Conservation (phyloP, 2,113 vertebrate species). For the Hemiprocne comata region DNA sequence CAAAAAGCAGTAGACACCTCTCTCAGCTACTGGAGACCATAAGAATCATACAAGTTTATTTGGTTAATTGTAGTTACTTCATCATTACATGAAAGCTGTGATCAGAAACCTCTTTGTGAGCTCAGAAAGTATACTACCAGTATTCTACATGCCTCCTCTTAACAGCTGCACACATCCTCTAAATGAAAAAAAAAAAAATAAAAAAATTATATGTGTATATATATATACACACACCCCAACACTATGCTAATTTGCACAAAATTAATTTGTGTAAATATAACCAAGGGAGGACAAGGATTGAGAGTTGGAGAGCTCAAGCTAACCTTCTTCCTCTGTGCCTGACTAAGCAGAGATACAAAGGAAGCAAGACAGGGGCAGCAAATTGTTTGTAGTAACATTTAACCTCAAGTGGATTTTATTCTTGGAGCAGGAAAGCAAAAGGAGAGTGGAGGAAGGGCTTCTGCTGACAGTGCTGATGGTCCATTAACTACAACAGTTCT, state of each 20-base stretch:
- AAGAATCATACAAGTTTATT: not conserved
- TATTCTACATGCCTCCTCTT: not conserved
- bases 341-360: not conserved
- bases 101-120: not conserved
- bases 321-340: not conserved
- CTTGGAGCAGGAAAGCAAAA: not conserved
- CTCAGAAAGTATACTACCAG: not conserved
- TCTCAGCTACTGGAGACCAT: not conserved
- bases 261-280: not conserved
- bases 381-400: constrained; percentile 17
- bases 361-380: not conserved
- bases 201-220: too few relatives aligned
- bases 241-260: not conserved
- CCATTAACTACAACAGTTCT: constrained; percentile 28
- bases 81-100: not conserved
- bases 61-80: not conserved
- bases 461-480: not conserved
- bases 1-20: not conserved
- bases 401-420: not conserved
- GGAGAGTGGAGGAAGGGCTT: not conserved
- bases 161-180: not conserved
- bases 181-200: not conserved
- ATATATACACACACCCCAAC: not conserved
- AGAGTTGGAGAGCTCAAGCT: not conserved
- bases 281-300: not conserved